Evolutionary conservation across 2,113 vertebrate genomes (phyloP).

Genomic region (Fregetta grallaria): DNA sequence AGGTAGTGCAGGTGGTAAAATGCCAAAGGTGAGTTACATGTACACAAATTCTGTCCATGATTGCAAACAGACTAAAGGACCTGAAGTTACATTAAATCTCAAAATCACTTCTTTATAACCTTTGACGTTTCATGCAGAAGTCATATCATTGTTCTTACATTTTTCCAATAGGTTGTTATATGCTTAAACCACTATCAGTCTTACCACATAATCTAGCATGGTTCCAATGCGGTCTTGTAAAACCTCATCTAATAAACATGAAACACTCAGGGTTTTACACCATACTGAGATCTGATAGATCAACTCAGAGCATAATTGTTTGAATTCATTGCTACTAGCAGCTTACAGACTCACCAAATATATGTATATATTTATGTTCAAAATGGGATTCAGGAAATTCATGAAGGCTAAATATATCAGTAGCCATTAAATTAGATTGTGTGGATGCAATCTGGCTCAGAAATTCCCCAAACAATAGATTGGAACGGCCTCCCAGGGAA

Average conservation of each 20-base stretch:
- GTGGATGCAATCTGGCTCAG: background rate
- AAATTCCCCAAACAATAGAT: background rate
- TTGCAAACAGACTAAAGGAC: background rate
- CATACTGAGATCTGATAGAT: background rate
- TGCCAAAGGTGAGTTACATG: background rate
- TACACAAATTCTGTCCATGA: background rate
- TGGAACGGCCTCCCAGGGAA: background rate
- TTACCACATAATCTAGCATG: background rate
- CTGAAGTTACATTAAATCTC: background rate
- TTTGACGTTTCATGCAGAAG: background rate
- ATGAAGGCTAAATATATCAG: background rate
- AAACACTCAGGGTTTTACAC: background rate
- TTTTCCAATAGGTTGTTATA: background rate
- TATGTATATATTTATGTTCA: background rate
- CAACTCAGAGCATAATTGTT: background rate
- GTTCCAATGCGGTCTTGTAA: background rate
- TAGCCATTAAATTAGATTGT: constrained; percentile 7
- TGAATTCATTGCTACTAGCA: background rate
- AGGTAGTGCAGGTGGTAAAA: background rate
- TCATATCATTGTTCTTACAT: background rate
- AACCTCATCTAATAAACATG: background rate
- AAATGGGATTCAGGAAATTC: constrained; percentile 4
- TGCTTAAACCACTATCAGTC: background rate
- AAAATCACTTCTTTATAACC: background rate
- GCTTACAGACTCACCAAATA: background rate